Evolutionary conservation across 1,140 invertebrate genomes (phyloP).

Genomic region (Homarus americanus): DNA sequence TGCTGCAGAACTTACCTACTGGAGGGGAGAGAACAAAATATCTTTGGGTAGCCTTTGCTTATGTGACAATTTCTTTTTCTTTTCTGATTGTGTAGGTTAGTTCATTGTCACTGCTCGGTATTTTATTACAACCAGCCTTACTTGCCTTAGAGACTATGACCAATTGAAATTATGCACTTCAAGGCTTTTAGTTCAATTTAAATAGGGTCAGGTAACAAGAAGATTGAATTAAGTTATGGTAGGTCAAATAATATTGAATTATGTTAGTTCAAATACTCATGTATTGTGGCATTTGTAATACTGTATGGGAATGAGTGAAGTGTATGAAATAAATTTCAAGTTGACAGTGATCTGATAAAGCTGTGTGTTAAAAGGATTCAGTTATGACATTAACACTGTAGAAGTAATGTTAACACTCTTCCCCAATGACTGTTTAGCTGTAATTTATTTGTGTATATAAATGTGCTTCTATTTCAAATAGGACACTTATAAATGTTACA

Average conservation of each 20-base stretch:
- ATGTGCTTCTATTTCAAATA: not conserved
- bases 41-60: not conserved
- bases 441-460: not conserved
- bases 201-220: not conserved
- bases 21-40: not conserved
- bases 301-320: not conserved
- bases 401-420: not conserved
- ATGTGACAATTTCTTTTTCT: not conserved
- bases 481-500: not conserved
- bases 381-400: not conserved
- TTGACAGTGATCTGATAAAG: not conserved
- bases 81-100: not conserved
- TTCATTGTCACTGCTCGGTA: not conserved
- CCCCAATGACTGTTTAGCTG: not conserved
- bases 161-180: not conserved
- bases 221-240: no score
- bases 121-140: not conserved
- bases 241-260: no score
- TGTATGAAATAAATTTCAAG: not conserved
- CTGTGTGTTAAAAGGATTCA: not conserved
- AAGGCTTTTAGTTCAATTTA: not conserved
- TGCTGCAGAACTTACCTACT: slow-evolving; percentile 6
- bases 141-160: not conserved
- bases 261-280: slow-evolving; percentile 6
- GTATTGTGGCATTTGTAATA: not conserved